Evolutionary conservation across 2,113 vertebrate genomes (phyloP), one percentile per base, ranked within the genome.

Genomic region (Tenrec ecaudatus): DNA sequence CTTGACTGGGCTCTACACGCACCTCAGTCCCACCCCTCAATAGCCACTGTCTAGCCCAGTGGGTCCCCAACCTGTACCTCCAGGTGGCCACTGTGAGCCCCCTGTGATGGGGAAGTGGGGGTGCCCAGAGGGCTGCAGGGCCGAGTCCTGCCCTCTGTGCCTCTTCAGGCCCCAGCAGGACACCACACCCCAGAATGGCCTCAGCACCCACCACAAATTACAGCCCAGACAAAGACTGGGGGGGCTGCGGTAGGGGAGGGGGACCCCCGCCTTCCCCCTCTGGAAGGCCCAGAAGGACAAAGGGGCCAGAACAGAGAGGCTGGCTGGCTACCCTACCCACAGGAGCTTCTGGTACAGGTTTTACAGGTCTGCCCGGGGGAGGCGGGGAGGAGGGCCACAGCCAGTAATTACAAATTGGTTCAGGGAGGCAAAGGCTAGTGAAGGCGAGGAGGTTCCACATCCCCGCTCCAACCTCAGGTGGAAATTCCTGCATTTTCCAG

Each of bases 371-470:
- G 81, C 76, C 68, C 2, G 5, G 4, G 5, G 4, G 58, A 86
- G 66, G 83, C 8, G 6, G 87, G 89, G 58, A 75, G 38, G 22
- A 5, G 0, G 71, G 68, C 92, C 81, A 68, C 87, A 97, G 88
- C 94, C 88, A 68, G 33, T 86, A 76, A 93, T 94, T 91, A 92
- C 90, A 94, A 81, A 93, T 94, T 93, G 93, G 92, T 95, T 96
- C 94, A 94, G 96, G 94, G 78, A 86, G 29, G 8, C 38, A n/a
- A 43, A 78, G 64, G 17, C 88, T 69, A 38, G 77, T 68, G 22
- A 53, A 62, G 85, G 66, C 57, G 25, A 22, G 22, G 60, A 62
- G 47, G 27, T 84, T 73, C 88, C 64, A 31, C 29, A 31, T 31
- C 66, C 66, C 25, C 0, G 6, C 68, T 75, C 68, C 36, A 23